Percentiles rank a stretch among this genome's conserved stretches.
Conservation (phyloP, 2,113 vertebrate species). For the Phrynocephalus versicolor region DNA sequence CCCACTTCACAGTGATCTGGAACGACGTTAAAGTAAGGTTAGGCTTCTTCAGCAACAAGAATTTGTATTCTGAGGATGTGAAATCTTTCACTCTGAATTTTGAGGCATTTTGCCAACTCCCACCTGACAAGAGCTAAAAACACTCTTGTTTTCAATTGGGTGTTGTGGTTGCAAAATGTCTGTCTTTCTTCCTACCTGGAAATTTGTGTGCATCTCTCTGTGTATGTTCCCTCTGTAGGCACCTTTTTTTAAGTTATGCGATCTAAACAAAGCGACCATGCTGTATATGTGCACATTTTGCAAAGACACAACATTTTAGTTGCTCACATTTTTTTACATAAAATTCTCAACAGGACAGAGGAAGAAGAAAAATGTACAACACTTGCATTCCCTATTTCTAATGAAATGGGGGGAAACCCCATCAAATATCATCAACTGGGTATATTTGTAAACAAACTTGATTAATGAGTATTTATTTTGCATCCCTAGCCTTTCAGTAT, state of each 20-base stretch:
- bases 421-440: background rate
- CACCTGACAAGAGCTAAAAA: too few relatives aligned
- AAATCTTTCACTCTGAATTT: background rate
- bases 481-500: background rate
- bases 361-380: background rate
- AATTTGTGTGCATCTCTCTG: background rate
- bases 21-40: background rate
- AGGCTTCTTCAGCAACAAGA: background rate
- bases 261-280: background rate
- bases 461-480: background rate
- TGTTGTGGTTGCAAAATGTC: background rate
- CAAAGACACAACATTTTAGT: background rate
- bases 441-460: background rate
- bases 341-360: background rate
- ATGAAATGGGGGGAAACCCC: background rate
- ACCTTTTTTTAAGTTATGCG: background rate
- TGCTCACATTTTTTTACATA: background rate
- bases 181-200: background rate
- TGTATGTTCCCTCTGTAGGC: background rate
- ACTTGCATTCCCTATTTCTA: background rate
- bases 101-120: background rate
- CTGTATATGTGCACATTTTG: background rate
- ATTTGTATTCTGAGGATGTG: background rate
- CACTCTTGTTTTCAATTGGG: background rate
- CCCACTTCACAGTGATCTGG: background rate